Percentiles rank a stretch among this genome's conserved stretches.
Conservation (phyloP, 2,113 vertebrate species). For the Coracopsis vasa region DNA sequence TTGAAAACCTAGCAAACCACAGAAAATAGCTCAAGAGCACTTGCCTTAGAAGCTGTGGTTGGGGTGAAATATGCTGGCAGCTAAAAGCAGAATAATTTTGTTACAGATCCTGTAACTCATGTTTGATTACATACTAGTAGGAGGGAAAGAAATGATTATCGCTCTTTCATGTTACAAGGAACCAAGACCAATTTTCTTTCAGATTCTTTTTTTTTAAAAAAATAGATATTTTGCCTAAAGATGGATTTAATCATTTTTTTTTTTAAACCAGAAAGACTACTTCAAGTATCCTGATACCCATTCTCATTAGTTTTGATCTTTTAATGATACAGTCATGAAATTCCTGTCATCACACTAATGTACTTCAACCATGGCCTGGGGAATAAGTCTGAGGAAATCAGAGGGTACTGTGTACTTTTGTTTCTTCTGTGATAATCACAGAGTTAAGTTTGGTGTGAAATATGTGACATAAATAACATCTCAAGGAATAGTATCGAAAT, state of each 20-base stretch:
- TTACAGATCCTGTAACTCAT: background rate
- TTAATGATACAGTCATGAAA: constrained; percentile 11
- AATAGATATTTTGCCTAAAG: background rate
- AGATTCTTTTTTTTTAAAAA: background rate
- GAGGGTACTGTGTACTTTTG: background rate
- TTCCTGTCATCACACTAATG: background rate
- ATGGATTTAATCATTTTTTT: background rate
- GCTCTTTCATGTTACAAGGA: background rate
- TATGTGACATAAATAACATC: background rate
- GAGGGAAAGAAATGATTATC: background rate
- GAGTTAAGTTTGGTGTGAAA: background rate
- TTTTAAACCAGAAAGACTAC: background rate
- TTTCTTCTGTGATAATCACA: background rate
- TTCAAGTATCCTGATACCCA: background rate
- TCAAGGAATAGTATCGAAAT: background rate
- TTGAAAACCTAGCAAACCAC: constrained; percentile 33
- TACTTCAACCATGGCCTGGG: background rate
- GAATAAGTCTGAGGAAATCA: background rate
- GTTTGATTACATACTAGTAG: background rate
- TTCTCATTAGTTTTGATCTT: background rate
- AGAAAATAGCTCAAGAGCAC: background rate
- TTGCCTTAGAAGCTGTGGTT: background rate
- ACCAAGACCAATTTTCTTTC: constrained; percentile 14
- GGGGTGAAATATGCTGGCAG: background rate
- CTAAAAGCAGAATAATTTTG: constrained; percentile 33